Percentiles rank a stretch among this genome's conserved stretches.
Evolutionary conservation across 2,113 vertebrate genomes (phyloP).

Genomic region (Myrmecophaga tridactyla): DNA sequence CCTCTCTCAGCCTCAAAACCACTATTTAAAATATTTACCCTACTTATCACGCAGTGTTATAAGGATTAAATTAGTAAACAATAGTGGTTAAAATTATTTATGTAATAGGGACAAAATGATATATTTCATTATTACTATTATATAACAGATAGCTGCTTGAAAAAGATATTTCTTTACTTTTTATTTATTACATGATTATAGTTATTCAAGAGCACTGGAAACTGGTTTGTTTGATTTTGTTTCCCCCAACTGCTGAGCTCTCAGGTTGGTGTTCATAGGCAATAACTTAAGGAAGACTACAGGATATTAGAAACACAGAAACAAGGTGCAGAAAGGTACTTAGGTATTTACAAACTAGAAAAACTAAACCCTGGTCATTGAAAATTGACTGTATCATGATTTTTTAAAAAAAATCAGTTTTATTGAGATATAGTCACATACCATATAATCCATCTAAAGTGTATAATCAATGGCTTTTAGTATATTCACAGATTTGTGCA

Average conservation of each 20-base stretch:
- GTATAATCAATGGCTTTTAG: too few relatives aligned
- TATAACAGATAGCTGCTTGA: neutral
- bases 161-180: neutral
- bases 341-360: neutral
- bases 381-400: neutral
- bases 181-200: neutral
- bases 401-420: neutral
- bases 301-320: neutral
- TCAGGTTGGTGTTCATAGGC: neutral
- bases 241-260: neutral
- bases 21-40: slow-evolving; percentile 25
- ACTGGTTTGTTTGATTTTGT: neutral
- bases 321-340: neutral
- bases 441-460: too few relatives aligned
- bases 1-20: neutral
- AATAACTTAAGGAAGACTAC: neutral
- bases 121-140: neutral
- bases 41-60: neutral
- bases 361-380: neutral
- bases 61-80: neutral
- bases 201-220: neutral
- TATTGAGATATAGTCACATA: too few relatives aligned
- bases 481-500: too few relatives aligned
- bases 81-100: neutral
- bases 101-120: too few relatives aligned